A percentile compares a stretch with the other conserved stretches of the same genome.
phyloP scores from a whole-genome alignment of 2,113 vertebrate species.

The Mohoua ochrocephala region DNA sequence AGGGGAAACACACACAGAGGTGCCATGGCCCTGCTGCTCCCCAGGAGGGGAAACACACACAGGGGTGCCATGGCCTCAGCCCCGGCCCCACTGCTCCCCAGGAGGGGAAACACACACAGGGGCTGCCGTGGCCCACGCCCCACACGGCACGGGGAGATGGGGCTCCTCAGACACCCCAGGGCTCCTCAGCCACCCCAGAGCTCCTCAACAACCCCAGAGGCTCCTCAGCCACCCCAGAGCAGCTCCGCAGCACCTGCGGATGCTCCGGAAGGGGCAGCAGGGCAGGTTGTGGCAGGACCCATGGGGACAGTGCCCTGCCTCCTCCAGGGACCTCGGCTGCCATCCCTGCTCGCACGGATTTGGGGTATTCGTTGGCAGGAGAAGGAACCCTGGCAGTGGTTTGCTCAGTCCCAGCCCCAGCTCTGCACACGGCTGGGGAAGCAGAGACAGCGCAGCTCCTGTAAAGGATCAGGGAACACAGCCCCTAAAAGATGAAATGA shows the following conservation, averaged over 20 bases:
- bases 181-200: background rate
- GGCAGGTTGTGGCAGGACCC: background rate
- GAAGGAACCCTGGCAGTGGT: background rate
- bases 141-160: fast-evolving
- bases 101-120: background rate
- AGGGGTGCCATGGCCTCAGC: background rate
- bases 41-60: background rate
- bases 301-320: background rate
- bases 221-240: background rate
- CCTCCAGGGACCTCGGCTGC: background rate
- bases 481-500: background rate
- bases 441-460: background rate
- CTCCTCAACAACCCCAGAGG: too few relatives aligned
- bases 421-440: background rate
- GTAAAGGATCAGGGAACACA: background rate
- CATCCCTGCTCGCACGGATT: fast-evolving
- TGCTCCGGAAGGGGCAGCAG: background rate
- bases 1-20: too few relatives aligned
- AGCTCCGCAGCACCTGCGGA: fast-evolving
- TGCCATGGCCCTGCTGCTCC: background rate
- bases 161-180: background rate
- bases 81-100: background rate
- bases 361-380: background rate
- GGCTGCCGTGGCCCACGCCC: background rate
- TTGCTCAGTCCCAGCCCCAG: background rate